Base-by-base conservation (phyloP, 2,113 vertebrate genomes). In the Pedetes capensis region DNA sequence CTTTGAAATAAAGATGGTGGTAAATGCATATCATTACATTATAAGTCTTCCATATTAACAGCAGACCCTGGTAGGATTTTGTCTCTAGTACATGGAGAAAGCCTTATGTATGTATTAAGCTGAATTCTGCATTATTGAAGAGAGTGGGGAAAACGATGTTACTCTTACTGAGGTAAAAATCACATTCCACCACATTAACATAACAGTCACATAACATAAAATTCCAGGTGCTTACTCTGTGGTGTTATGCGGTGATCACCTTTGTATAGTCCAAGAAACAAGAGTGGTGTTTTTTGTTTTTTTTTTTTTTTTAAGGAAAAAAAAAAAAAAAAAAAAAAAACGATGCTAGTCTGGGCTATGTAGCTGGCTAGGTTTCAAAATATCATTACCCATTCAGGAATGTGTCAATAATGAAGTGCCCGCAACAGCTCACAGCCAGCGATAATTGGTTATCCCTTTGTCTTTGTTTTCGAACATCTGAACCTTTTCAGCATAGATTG, bases 391-490 rank as follows among this genome's bases (percentile, higher is more conserved):
- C 10, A 71, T 85, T 92, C 39, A 91, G 89, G 89, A 84, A 39
- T 79, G 68, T 93, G 86, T 95, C 69, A 32, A 1, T 87, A 89
- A 63, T 68, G 84, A 83, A 80, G 59, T 61, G 12, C 25, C 51
- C 34, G 8, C n/a, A 39, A 8, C 51, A 51, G 29, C 61, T 39
- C 72, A 29, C 42, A 81, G 55, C 72, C 88, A 27, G 0, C 57
- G 72, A 51, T 87, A 80, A 90, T 84, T 39, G 14, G 44, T 63
- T 75, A 23, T 63, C 85, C 23, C 55, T 89, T 93, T 57, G 29
- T 91, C 63, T 96, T 81, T 92, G 66, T 94, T 93, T 95, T 69
- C 44, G 25, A 86, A 37, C 47, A 12, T 93, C 68, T 88, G 69
- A 83, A 57, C 39, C 55, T 83, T 93, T 82, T 85, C 37, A 78